phyloP scores from a whole-genome alignment of 1,140 invertebrate species.

The Homalodisca vitripennis region DNA sequence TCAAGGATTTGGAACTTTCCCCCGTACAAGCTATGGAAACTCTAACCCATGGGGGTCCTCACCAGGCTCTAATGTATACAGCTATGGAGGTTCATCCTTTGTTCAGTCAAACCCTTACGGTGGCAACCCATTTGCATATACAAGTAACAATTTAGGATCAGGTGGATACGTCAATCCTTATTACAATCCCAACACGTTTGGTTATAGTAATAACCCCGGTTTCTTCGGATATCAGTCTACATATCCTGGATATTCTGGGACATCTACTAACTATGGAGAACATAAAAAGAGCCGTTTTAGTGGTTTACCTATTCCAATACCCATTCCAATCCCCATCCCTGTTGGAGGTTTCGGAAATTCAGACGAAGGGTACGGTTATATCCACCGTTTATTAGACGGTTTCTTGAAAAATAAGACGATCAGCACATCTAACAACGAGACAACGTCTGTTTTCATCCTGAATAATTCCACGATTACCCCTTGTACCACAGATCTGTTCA shows the following conservation, averaged over 20 bases:
- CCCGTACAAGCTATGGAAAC: too few relatives aligned
- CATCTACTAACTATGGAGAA: not conserved
- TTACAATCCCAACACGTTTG: conserved; percentile 7
- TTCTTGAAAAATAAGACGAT: conserved; percentile 15
- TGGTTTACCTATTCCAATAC: conserved; percentile 10
- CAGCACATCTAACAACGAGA: not conserved
- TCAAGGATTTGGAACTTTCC: not conserved
- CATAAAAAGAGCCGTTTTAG: conserved; percentile 9
- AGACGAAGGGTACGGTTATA: not conserved
- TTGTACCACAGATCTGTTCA: conserved; percentile 9
- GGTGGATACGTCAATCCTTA: not conserved
- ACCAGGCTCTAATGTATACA: not conserved
- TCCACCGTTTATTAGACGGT: not conserved
- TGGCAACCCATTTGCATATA: not conserved
- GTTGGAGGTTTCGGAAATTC: not conserved
- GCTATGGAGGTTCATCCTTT: not conserved
- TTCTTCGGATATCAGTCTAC: not conserved
- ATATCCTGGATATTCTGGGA: not conserved
- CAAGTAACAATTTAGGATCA: not conserved
- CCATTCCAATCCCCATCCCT: conserved; percentile 12
- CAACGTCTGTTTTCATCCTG: conserved; percentile 8
- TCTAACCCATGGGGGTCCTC: not conserved
- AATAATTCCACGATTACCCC: conserved; percentile 19
- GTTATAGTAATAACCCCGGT: conserved; percentile 12
- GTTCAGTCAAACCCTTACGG: not conserved